A percentile compares a stretch with the other conserved stretches of the same genome.
Conservation (phyloP, 2,113 vertebrate species). For the Vulpes ferrilata region DNA sequence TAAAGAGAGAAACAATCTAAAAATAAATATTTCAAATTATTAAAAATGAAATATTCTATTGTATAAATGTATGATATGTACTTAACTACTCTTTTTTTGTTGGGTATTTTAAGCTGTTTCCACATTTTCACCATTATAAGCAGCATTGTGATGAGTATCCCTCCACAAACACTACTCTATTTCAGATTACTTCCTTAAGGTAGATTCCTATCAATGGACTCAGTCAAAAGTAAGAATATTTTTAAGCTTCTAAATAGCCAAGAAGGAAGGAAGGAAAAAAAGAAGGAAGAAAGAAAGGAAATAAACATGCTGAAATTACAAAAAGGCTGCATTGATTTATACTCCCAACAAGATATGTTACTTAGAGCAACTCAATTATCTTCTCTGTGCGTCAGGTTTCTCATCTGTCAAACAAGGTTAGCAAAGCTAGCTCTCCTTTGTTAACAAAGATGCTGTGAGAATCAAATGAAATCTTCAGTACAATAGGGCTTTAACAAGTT, state of each 20-base stretch:
- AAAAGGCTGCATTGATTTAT: background rate
- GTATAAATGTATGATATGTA: background rate
- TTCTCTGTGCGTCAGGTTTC: background rate
- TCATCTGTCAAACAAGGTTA: background rate
- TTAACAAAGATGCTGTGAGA: background rate
- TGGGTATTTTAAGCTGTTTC: background rate
- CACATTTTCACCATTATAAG: background rate
- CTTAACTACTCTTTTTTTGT: background rate
- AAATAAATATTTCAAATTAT: constrained; percentile 18
- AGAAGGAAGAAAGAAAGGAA: background rate
- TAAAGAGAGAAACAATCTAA: constrained; percentile 29
- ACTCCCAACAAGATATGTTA: background rate
- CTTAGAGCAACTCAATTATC: background rate
- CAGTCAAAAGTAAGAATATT: background rate
- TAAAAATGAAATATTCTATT: constrained; percentile 11
- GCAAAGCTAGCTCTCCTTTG: background rate
- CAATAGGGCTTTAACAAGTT: background rate
- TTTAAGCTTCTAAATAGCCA: background rate
- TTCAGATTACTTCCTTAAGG: background rate
- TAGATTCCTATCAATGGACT: background rate
- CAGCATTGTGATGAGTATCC: background rate
- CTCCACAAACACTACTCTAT: constrained; percentile 5
- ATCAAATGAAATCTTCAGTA: background rate
- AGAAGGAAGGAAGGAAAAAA: background rate
- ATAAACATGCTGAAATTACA: background rate